Base-by-base conservation (phyloP, 2,797 vertebrate genomes). In the Xyrichtys novacula region DNA sequence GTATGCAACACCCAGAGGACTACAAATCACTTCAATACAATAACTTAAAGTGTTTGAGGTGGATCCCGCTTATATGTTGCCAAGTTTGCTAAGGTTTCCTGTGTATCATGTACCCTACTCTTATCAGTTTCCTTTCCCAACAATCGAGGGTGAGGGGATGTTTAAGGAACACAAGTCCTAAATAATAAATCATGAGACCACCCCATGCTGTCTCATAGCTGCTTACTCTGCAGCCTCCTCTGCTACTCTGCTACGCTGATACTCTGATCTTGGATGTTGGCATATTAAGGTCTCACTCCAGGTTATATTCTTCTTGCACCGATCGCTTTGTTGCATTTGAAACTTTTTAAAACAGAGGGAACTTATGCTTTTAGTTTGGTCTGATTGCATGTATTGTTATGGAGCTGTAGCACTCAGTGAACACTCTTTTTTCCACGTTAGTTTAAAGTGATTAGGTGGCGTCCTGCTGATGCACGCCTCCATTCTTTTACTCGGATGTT, bases 261-360 rank as follows among this genome's bases (percentile, higher is more conserved):
- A 32, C 65, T 71, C 32, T 58, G 20, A 23, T 68, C 57, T 60
- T 49, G 7, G 55, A 36, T 40, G 7, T 5, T 6, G 39, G 2
- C 40, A 48, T 38, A 38, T 47, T 19, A 14, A 68, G 36, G 38
- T 5, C 44, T 78, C 40, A 12, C 65, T 56, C 25, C 49, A 58
- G 60, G 66, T 71, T 34, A 36, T 58, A 17, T 28, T 23, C 39
- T 42, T 65, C 65, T 62, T 39, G 4, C 19, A 2, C 8, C 14
- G 16, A 48, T 38, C 48, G 14, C 47, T 82, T 76, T 81, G 48
- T 78, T 82, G 57, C 65, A 7, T 23, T 36, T 75, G 34, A 77
- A 29, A 19, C 7, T 70, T 38, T 64, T 5, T 67, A 20, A 4
- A 29, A 29, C 17, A 40, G 42, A 60, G 16, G 16, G 22, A 34